Conservation (phyloP, 2,888 invertebrate genomes). For the Boloria selene region DNA sequence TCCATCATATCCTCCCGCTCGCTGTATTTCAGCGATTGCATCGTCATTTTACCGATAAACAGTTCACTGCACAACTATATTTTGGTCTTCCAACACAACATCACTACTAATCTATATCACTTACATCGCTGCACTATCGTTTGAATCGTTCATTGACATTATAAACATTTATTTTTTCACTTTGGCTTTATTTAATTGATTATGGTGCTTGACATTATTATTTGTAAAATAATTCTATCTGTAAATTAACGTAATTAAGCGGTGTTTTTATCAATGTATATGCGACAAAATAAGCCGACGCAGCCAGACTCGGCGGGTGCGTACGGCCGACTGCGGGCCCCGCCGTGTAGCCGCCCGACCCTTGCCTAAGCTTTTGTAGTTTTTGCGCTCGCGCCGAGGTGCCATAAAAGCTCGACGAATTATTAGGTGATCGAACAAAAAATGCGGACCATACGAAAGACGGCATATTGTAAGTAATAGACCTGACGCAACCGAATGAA, state of each 20-base stretch:
- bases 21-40: constrained; percentile 83
- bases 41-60: constrained; percentile 78
- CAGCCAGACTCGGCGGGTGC: constrained; percentile 47
- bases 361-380: constrained; percentile 77
- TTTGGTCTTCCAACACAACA: constrained; percentile 59
- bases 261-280: constrained; percentile 30
- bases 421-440: constrained; percentile 75
- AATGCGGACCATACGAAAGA: constrained; percentile 68
- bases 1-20: constrained; percentile 81
- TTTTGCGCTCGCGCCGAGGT: constrained; percentile 80
- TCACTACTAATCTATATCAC: constrained; percentile 67
- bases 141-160: constrained; percentile 50
- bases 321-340: constrained; percentile 63
- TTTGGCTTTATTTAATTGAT: constrained; percentile 45
- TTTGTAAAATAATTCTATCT: constrained; percentile 33
- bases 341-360: constrained; percentile 61
- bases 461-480: constrained; percentile 67
- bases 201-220: constrained; percentile 46
- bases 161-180: constrained; percentile 48
- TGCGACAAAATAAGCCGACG: constrained; percentile 27
- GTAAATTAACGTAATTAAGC: constrained; percentile 31
- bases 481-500: constrained; percentile 66
- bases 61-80: constrained; percentile 72
- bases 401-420: constrained; percentile 80
- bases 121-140: constrained; percentile 65